These are phyloP conservation scores for Callopanchax toddi DNA, from an alignment of 2,113 vertebrate genomes.

Conservation along the genomic window DNA sequence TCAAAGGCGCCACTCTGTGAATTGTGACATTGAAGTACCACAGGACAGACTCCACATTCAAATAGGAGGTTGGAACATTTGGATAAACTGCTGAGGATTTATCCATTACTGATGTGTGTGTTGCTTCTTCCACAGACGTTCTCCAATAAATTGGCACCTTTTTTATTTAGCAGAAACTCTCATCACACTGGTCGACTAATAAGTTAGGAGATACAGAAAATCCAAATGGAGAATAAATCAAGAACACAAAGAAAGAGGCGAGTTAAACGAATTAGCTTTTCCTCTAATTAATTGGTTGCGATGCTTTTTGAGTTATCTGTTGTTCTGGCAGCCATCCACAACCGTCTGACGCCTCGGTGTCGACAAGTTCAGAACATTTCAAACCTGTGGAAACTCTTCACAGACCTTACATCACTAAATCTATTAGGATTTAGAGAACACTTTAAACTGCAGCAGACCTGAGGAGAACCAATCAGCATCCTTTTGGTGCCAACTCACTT, in stretches of 20 bases:
- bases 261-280: not conserved
- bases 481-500: too few relatives aligned
- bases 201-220: not conserved
- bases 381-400: not conserved
- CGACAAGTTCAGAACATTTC: not conserved
- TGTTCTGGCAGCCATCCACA: too few relatives aligned
- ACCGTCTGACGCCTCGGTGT: not conserved
- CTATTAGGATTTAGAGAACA: not conserved
- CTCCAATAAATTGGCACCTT: not conserved
- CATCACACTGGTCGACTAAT: not conserved
- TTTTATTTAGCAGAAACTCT: not conserved
- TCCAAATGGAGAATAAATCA: not conserved
- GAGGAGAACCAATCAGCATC: not conserved
- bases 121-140: slow-evolving; percentile 1
- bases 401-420: not conserved
- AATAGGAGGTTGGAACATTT: slow-evolving; percentile 1
- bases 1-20: slow-evolving; percentile 26
- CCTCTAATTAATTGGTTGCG: not conserved
- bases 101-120: not conserved
- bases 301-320: too few relatives aligned
- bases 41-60: slow-evolving; percentile 8
- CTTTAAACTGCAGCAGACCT: too few relatives aligned
- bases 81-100: not conserved
- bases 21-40: slow-evolving; percentile 14
- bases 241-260: not conserved